A percentile compares a stretch with the other conserved stretches of the same genome.
Conservation (phyloP, 2,888 invertebrate genomes). For the Dichetophora obliterata region DNA sequence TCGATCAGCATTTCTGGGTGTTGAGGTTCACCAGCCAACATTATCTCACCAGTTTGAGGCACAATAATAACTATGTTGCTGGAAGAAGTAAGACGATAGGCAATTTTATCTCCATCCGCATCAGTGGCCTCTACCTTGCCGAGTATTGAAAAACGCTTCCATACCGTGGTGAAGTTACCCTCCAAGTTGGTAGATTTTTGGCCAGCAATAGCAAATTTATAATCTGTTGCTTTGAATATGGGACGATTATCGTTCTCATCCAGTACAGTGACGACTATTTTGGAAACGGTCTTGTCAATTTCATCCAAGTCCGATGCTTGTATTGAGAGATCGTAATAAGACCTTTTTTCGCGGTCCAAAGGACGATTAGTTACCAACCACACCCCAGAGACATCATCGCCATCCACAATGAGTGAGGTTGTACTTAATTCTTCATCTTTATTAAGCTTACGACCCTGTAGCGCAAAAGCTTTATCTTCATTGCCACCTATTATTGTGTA, state of each 20-base stretch:
- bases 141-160: conserved; percentile 85
- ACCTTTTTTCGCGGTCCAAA: conserved; percentile 83
- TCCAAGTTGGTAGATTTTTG: conserved; percentile 73
- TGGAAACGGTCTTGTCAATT: conserved; percentile 85
- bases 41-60: conserved; percentile 91
- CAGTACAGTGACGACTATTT: conserved; percentile 80
- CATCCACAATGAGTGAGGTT: conserved; percentile 57
- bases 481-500: conserved; percentile 86
- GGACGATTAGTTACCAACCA: conserved; percentile 81
- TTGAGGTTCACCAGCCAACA: conserved; percentile 84
- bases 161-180: conserved; percentile 75
- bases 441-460: conserved; percentile 71
- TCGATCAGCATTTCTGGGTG: conserved; percentile 75
- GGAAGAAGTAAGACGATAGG: conserved; percentile 85
- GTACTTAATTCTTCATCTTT: conserved; percentile 55
- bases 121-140: conserved; percentile 90
- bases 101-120: conserved; percentile 92
- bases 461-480: conserved; percentile 79
- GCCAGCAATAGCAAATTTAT: conserved; percentile 82
- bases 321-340: conserved; percentile 80
- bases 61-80: conserved; percentile 89
- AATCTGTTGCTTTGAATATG: conserved; percentile 82
- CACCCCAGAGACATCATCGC: conserved; percentile 76
- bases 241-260: conserved; percentile 96
- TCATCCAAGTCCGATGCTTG: conserved; percentile 85